phyloP scores from a whole-genome alignment of 2,888 invertebrate genomes.

The Sicus ferrugineus region DNA sequence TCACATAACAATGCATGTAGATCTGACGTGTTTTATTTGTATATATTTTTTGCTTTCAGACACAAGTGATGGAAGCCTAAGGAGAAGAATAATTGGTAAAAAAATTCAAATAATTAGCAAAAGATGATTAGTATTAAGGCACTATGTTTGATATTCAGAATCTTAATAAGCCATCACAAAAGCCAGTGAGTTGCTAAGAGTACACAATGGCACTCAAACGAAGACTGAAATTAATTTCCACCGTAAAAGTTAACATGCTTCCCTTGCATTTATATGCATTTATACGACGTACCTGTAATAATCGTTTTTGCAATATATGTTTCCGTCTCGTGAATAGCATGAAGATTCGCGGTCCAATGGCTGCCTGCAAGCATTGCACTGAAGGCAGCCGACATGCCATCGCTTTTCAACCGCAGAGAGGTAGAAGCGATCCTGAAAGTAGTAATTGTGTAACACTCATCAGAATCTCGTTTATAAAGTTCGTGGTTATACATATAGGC shows the following conservation, averaged over 20 bases:
- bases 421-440: constrained; percentile 80
- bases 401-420: constrained; percentile 89
- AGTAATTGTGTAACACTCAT: constrained; percentile 19
- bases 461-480: too few relatives aligned
- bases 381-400: constrained; percentile 92
- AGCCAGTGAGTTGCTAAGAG: background rate
- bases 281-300: constrained; percentile 97
- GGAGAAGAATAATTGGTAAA: background rate
- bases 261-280: constrained; percentile 62
- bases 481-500: too few relatives aligned
- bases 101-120: too few relatives aligned
- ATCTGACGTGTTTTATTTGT: background rate
- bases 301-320: constrained; percentile 96
- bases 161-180: background rate
- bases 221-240: background rate
- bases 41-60: background rate
- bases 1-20: background rate
- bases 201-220: background rate
- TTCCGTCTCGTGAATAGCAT: constrained; percentile 91
- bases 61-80: background rate
- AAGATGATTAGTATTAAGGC: background rate
- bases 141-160: background rate
- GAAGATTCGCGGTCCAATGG: constrained; percentile 89
- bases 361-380: constrained; percentile 89
- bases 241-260: background rate